Evolutionary conservation across 1,140 invertebrate genomes (phyloP).

Genomic region (Trichoplusia ni): DNA sequence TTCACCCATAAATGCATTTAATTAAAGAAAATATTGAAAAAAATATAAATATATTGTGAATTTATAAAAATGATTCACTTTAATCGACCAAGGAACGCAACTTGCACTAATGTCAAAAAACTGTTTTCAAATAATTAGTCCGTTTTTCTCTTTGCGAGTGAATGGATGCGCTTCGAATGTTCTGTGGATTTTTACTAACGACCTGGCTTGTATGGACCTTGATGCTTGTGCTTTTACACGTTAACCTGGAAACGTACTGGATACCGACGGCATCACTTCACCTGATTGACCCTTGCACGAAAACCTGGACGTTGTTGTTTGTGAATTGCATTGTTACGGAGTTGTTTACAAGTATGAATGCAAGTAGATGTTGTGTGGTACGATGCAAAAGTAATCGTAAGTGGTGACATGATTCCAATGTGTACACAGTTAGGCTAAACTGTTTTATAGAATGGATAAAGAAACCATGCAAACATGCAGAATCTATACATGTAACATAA

Average conservation of each 20-base stretch:
- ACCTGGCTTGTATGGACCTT: conserved; percentile 2
- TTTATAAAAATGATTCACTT: too few species aligned
- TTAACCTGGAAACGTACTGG: neutral
- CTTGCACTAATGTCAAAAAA: neutral
- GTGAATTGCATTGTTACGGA: too few species aligned
- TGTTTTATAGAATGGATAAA: too few species aligned
- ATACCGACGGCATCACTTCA: neutral
- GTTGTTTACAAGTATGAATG: neutral
- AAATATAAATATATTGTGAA: too few species aligned
- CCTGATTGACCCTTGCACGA: neutral
- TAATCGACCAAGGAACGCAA: conserved; percentile 2
- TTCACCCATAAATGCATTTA: too few species aligned
- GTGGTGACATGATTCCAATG: too few species aligned
- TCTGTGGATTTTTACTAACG: conserved; percentile 1
- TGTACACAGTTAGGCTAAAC: too few species aligned
- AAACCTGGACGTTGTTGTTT: too few species aligned
- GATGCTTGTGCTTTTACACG: neutral
- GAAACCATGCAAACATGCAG: too few species aligned
- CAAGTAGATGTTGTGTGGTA: neutral
- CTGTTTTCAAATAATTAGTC: neutral
- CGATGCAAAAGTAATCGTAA: neutral
- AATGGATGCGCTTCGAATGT: neutral
- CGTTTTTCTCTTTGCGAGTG: neutral
- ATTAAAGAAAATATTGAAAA: too few species aligned
- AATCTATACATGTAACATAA: too few species aligned